phyloP scores from a whole-genome alignment of 2,797 vertebrate species.

The Takifugu ocellatus region DNA sequence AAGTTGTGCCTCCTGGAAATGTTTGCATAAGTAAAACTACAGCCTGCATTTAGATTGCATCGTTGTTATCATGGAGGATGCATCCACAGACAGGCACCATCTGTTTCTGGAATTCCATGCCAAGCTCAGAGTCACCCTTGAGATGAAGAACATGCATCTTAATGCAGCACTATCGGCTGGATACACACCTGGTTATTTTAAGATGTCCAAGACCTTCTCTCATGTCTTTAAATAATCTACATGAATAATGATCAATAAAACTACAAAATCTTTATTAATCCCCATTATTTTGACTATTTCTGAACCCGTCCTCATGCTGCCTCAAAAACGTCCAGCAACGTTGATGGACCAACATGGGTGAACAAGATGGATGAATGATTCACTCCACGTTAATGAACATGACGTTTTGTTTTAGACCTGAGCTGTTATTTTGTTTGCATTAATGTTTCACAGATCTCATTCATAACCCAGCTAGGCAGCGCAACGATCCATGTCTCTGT shows the following conservation, averaged over 20 bases:
- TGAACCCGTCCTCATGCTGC: slow-evolving; percentile 15
- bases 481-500: not conserved
- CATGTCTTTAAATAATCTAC: too few relatives aligned
- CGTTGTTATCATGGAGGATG: slow-evolving; percentile 17
- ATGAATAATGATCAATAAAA: too few relatives aligned
- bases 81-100: slow-evolving; percentile 32
- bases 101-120: slow-evolving; percentile 37
- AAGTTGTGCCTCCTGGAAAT: slow-evolving; percentile 20
- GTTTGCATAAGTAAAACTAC: slow-evolving; percentile 22
- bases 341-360: slow-evolving; percentile 12
- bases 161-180: slow-evolving; percentile 18
- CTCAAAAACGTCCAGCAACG: slow-evolving; percentile 23
- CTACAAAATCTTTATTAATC: too few relatives aligned
- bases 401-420: not conserved
- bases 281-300: not conserved
- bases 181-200: slow-evolving; percentile 21
- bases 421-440: not conserved
- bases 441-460: slow-evolving; percentile 1
- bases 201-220: slow-evolving; percentile 20
- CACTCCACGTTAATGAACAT: slow-evolving; percentile 1
- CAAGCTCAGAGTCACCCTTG: slow-evolving; percentile 19
- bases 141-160: slow-evolving; percentile 24
- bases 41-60: slow-evolving; percentile 15
- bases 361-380: slow-evolving; percentile 23
- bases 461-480: not conserved